phyloP scores from a whole-genome alignment of 2,113 vertebrate genomes.

The Anhinga anhinga region DNA sequence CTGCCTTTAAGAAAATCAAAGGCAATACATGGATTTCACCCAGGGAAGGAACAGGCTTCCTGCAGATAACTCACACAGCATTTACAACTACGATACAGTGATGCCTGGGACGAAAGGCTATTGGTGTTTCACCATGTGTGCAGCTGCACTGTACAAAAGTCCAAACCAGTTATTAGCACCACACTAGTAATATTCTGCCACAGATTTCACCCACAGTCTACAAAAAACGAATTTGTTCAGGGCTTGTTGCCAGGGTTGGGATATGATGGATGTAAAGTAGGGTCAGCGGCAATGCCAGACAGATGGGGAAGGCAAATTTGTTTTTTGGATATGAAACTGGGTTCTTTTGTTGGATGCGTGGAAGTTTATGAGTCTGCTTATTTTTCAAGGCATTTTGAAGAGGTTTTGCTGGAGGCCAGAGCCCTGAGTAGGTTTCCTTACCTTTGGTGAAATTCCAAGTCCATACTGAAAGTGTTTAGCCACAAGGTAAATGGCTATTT shows the following conservation, averaged over 20 bases:
- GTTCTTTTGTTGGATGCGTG: not conserved
- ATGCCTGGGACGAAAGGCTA: not conserved
- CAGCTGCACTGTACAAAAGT: not conserved
- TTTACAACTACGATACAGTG: rapidly evolving
- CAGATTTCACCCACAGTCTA: not conserved
- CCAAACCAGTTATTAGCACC: not conserved
- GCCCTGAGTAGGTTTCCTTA: not conserved
- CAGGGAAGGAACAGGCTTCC: not conserved
- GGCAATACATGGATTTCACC: not conserved
- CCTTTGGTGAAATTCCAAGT: constrained; percentile 1
- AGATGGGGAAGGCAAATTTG: not conserved
- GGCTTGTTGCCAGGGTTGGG: not conserved
- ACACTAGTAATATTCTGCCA: not conserved
- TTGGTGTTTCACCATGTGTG: not conserved
- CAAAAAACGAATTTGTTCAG: not conserved
- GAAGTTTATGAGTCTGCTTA: not conserved
- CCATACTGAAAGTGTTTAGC: not conserved
- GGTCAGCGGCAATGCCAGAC: not conserved
- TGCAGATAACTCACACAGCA: not conserved
- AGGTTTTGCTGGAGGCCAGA: not conserved
- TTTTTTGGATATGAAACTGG: not conserved
- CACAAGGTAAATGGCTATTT: not conserved
- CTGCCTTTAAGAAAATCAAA: not conserved
- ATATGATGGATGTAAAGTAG: not conserved
- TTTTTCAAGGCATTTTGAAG: constrained; percentile 1